Evolutionary conservation across 2,888 invertebrate species (phyloP).

Genomic region (Drosophila buzzatii): DNA sequence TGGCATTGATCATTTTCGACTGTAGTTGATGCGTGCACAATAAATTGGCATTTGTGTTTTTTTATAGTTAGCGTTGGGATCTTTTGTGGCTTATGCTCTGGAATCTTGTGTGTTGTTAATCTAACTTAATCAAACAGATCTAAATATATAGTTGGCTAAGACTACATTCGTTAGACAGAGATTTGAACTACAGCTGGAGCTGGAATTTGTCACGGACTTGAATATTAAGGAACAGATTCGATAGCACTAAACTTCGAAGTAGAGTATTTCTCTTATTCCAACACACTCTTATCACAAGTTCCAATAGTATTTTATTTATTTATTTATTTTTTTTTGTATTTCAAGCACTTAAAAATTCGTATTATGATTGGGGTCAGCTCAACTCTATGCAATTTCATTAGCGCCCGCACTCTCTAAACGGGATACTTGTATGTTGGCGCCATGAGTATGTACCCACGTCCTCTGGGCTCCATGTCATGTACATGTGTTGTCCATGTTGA

Average conservation of each 20-base stretch:
- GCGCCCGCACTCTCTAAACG: conserved; percentile 33
- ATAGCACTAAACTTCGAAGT: no score
- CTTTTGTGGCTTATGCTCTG: neutral
- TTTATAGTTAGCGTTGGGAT: neutral
- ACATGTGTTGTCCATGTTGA: conserved; percentile 26
- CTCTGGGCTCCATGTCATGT: conserved; percentile 39
- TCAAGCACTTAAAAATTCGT: conserved; percentile 25
- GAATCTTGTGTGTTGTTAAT: neutral
- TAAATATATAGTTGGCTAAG: no score
- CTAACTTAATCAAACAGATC: neutral
- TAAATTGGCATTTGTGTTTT: conserved; percentile 1
- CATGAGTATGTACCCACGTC: conserved; percentile 31
- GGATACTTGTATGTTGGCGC: conserved; percentile 47
- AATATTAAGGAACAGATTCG: neutral
- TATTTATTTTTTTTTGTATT: conserved; percentile 12
- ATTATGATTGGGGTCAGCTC: conserved; percentile 11
- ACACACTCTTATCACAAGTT: neutral
- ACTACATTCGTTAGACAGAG: neutral
- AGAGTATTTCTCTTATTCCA: neutral
- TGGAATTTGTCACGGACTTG: no score
- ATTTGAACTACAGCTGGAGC: neutral
- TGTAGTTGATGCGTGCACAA: neutral
- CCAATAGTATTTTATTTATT: neutral
- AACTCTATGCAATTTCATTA: conserved; percentile 43
- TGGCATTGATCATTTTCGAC: neutral